Evolutionary conservation across 2,797 vertebrate species (phyloP).

Genomic region (Cephalopachus bancanus): DNA sequence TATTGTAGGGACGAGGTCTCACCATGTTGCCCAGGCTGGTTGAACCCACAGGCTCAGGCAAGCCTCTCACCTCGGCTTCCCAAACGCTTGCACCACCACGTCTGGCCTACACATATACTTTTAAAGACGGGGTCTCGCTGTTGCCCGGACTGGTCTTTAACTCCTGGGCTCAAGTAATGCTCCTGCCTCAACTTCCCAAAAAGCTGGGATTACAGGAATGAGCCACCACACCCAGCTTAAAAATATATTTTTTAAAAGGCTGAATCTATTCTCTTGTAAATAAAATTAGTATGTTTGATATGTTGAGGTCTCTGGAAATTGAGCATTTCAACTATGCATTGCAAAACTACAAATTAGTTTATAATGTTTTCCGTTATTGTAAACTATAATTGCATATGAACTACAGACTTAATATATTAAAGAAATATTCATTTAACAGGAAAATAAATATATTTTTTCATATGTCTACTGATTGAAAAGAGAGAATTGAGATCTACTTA

Average conservation of each 20-base stretch:
- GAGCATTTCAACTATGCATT: constrained; percentile 42
- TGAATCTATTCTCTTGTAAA: constrained; percentile 48
- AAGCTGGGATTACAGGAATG: neutral
- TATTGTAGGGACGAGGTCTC: too few relatives aligned
- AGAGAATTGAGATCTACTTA: constrained; percentile 3
- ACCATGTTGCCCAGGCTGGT: too few relatives aligned
- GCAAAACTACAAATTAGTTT: constrained; percentile 59
- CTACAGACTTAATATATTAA: constrained; percentile 66
- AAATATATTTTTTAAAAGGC: constrained; percentile 47
- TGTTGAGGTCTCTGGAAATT: constrained; percentile 52
- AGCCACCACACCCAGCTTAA: neutral
- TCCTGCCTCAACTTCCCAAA: neutral
- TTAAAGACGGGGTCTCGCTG: neutral
- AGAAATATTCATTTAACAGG: constrained; percentile 27
- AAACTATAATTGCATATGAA: constrained; percentile 47
- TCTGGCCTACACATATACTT: neutral
- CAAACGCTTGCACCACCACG: too few relatives aligned
- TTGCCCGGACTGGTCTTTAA: neutral
- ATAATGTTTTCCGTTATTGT: constrained; percentile 52
- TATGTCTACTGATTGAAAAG: constrained; percentile 50
- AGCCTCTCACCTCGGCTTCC: too few relatives aligned
- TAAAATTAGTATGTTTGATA: constrained; percentile 38
- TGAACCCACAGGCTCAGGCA: too few relatives aligned
- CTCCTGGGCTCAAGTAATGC: neutral
- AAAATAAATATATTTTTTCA: neutral